These are phyloP conservation scores for Oreohelix idahoensis DNA, from an alignment of 1,140 invertebrate species.

Conservation along the genomic window DNA sequence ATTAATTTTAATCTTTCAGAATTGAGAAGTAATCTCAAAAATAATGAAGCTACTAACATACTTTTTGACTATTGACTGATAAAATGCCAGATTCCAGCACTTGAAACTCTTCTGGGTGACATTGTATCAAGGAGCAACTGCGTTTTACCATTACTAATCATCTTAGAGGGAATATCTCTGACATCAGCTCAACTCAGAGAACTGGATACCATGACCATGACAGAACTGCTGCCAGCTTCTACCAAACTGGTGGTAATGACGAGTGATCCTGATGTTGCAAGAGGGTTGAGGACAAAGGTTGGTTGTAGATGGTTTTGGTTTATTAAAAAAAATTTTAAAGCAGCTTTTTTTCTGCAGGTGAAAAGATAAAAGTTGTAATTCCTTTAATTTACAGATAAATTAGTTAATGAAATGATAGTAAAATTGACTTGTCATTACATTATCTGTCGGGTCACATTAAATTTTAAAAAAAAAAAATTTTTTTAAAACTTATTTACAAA, in stretches of 20 bases:
- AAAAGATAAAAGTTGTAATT: too few species aligned
- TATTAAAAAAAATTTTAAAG: too few species aligned
- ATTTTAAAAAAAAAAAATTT: too few species aligned
- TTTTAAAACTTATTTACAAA: too few species aligned
- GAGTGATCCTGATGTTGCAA: slow-evolving; percentile 5
- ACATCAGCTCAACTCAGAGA: background rate
- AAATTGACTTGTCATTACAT: too few species aligned
- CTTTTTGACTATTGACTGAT: too few species aligned
- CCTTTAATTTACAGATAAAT: too few species aligned
- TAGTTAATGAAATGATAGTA: too few species aligned
- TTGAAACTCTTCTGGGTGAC: slow-evolving; percentile 26
- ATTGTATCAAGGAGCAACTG: slow-evolving; percentile 19
- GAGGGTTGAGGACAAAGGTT: slow-evolving; percentile 30
- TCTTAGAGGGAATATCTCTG: slow-evolving; percentile 26
- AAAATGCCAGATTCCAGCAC: background rate
- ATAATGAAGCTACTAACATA: too few species aligned
- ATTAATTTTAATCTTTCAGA: background rate
- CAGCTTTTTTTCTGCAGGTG: too few species aligned
- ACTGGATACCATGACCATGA: slow-evolving; percentile 31
- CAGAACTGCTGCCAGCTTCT: slow-evolving; percentile 9
- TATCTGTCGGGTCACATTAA: too few species aligned
- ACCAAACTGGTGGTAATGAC: slow-evolving; percentile 30
- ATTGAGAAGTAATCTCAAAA: too few species aligned
- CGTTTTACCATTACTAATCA: slow-evolving; percentile 12
- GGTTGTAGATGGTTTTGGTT: background rate